phyloP scores from a whole-genome alignment of 2,888 invertebrate genomes.

The Erebia aethiops region DNA sequence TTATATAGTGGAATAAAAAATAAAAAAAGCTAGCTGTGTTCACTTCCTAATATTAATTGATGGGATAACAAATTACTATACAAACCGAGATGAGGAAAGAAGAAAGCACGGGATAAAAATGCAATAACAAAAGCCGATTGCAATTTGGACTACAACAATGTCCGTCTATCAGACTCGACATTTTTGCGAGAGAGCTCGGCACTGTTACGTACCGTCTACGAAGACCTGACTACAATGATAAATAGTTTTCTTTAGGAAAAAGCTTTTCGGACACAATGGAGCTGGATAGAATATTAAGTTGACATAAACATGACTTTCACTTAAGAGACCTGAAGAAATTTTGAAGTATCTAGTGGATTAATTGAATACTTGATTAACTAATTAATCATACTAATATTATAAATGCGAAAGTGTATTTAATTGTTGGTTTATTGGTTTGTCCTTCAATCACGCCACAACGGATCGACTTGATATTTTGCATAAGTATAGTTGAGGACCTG shows the following conservation, averaged over 20 bases:
- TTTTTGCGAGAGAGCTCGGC: neutral
- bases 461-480: too few relatives aligned
- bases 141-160: neutral
- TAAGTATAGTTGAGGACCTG: too few relatives aligned
- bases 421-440: too few relatives aligned
- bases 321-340: neutral
- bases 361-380: too few relatives aligned
- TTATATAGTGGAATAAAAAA: too few relatives aligned
- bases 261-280: neutral
- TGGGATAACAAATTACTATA: neutral
- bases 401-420: too few relatives aligned
- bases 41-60: neutral
- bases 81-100: neutral
- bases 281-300: constrained; percentile 3
- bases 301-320: constrained; percentile 8
- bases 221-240: constrained; percentile 12
- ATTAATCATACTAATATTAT: too few relatives aligned
- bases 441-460: too few relatives aligned
- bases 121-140: neutral
- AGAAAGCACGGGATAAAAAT: neutral
- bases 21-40: neutral
- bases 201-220: neutral
- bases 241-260: constrained; percentile 9
- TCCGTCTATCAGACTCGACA: neutral
- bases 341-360: too few relatives aligned